A percentile compares a stretch with the other conserved stretches of the same genome.
Evolutionary conservation across 2,888 invertebrate genomes (phyloP).

Genomic region (Hyposoter didymator): DNA sequence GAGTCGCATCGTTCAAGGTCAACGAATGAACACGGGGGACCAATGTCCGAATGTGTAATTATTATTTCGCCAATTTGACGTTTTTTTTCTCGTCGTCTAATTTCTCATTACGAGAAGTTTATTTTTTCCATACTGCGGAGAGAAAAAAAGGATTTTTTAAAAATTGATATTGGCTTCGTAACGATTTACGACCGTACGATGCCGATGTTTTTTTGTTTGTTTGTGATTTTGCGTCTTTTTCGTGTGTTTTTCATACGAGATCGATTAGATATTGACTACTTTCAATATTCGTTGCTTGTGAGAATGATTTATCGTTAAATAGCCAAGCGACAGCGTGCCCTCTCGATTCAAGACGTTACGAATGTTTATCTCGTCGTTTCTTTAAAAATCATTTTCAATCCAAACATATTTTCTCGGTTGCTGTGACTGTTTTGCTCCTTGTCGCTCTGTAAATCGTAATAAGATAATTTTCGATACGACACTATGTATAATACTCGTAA

Average conservation of each 20-base stretch:
- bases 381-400: background rate
- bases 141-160: constrained; percentile 45
- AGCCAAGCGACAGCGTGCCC: constrained; percentile 53
- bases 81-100: constrained; percentile 23
- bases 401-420: constrained; percentile 27
- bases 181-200: constrained; percentile 50
- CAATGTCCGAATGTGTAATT: constrained; percentile 42
- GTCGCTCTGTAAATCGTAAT: constrained; percentile 57
- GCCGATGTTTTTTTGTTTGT: background rate
- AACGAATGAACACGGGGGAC: constrained; percentile 47
- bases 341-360: constrained; percentile 48
- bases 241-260: constrained; percentile 39
- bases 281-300: constrained; percentile 80
- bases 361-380: constrained; percentile 19
- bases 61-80: constrained; percentile 22
- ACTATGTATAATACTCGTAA: constrained; percentile 67
- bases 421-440: constrained; percentile 6
- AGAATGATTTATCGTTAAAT: constrained; percentile 70
- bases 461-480: constrained; percentile 60
- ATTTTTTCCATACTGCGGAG: constrained; percentile 18
- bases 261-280: constrained; percentile 79
- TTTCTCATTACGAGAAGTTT: constrained; percentile 4
- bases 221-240: constrained; percentile 13
- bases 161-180: constrained; percentile 59
- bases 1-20: constrained; percentile 14